Base-by-base conservation (phyloP, 1,140 invertebrate species). In the Lordiphosa clarofinis region DNA sequence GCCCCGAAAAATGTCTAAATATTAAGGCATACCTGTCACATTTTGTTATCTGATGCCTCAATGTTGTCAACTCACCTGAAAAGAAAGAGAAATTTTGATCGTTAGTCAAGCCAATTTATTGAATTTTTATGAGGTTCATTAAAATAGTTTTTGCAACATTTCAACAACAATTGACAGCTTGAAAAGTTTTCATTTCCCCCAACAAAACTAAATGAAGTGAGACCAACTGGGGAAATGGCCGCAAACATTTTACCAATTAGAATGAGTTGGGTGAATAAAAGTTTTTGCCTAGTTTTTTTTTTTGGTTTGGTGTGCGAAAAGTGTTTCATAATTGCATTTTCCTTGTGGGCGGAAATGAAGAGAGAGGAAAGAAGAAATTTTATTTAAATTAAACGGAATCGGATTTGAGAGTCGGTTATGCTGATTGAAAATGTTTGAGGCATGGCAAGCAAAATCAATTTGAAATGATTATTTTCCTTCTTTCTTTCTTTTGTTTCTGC, bases 171-270 rank as follows among this genome's bases (percentile, higher is more conserved):
- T 57, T 54, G 53, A 44, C 50, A 53, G 56, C 28, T 42, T 36
- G 8, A n/a, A 58, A 58, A 78, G 60, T 50, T 79, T 73, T 68
- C 7, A 60, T 69, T 78, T 79, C 43, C 50, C 42, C 48, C n/a
- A n/a, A n/a, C n/a, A n/a, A n/a, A n/a, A n/a, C n/a, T 28, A 9
- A 37, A 36, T 6, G 36, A 33, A 42, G 24, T 36, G 24, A 8
- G 21, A 47, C 2, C 10, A 24, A 47, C 38, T 39, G 53, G 43
- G 19, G 40, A 56, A 46, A 56, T 49, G 49, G 65, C 50, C 44
- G 12, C 43, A 40, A 73, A 60, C 63, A 71, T 59, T 82, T 81
- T 63, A 63, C 62, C 67, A 81, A 81, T 82, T 81, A 81, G 72
- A 50, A 47, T 64, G 53, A 33, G 37, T 39, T 44, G 19, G 19